phyloP scores from a whole-genome alignment of 1,140 invertebrate species.

The Liolophura sinensis region DNA sequence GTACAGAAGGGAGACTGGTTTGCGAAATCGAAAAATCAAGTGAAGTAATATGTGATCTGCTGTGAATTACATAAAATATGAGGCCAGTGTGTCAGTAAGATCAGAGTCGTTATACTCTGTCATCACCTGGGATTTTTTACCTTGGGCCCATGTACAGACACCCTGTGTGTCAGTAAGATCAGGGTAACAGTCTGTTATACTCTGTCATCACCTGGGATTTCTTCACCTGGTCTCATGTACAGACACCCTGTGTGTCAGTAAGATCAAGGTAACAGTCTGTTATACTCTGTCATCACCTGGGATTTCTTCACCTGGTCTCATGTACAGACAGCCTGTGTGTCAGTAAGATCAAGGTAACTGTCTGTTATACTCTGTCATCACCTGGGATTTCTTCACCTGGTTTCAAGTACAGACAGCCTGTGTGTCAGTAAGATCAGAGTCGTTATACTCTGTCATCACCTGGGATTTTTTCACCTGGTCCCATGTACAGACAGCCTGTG shows the following conservation, averaged over 20 bases:
- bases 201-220: constrained; percentile 80
- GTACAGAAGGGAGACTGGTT: too few relatives aligned
- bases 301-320: constrained; percentile 84
- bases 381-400: constrained; percentile 78
- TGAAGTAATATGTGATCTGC: too few relatives aligned
- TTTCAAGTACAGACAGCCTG: constrained; percentile 72
- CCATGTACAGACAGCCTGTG: constrained; percentile 72
- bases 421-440: constrained; percentile 57
- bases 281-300: constrained; percentile 80
- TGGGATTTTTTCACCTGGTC: constrained; percentile 82
- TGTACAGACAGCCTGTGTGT: constrained; percentile 68
- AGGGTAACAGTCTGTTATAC: constrained; percentile 67
- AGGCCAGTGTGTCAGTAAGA: too few relatives aligned
- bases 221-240: constrained; percentile 80
- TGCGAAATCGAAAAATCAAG: too few relatives aligned
- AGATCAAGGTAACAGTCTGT: constrained; percentile 70
- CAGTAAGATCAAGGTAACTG: constrained; percentile 65
- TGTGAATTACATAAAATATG: too few relatives aligned
- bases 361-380: constrained; percentile 81
- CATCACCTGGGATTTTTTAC: constrained; percentile 80
- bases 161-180: too few relatives aligned
- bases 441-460: constrained; percentile 78
- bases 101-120: constrained; percentile 77
- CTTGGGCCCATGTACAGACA: constrained; percentile 76
- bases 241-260: constrained; percentile 35